Conservation (phyloP, 2,888 invertebrate genomes). For the Dysmachus trigonus region DNA sequence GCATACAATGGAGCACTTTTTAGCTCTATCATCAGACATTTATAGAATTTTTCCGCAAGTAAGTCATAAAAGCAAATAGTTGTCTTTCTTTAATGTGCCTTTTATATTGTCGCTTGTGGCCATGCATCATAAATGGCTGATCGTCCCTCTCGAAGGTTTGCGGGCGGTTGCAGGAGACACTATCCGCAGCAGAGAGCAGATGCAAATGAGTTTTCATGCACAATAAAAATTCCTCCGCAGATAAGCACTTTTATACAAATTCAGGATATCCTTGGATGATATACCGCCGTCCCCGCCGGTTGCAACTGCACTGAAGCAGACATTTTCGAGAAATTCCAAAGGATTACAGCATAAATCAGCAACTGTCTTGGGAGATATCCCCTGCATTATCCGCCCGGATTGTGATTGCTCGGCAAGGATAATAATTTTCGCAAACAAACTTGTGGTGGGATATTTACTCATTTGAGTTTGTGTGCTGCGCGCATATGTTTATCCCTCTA, state of each 20-base stretch:
- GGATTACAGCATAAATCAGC: conserved; percentile 8
- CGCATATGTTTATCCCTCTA: not conserved
- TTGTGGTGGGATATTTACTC: not conserved
- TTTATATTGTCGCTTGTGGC: not conserved
- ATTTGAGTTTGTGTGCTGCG: not conserved
- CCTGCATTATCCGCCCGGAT: not conserved
- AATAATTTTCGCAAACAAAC: not conserved
- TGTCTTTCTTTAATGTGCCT: conserved; percentile 6
- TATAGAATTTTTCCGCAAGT: conserved; percentile 12
- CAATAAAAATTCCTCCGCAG: conserved; percentile 17
- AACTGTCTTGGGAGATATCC: not conserved
- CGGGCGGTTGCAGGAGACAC: not conserved
- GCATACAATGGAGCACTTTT: not conserved
- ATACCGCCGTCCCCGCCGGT: not conserved
- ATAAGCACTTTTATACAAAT: conserved; percentile 1
- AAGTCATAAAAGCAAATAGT: conserved; percentile 12
- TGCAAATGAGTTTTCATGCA: conserved; percentile 33
- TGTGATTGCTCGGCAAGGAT: not conserved
- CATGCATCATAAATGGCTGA: not conserved
- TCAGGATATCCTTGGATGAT: not conserved
- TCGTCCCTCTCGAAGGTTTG: not conserved
- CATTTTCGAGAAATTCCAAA: not conserved
- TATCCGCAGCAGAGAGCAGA: not conserved
- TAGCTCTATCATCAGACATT: conserved; percentile 12
- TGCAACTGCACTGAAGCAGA: not conserved